Conservation (phyloP, 2,113 vertebrate genomes). For the Triplophysa siluroides region DNA sequence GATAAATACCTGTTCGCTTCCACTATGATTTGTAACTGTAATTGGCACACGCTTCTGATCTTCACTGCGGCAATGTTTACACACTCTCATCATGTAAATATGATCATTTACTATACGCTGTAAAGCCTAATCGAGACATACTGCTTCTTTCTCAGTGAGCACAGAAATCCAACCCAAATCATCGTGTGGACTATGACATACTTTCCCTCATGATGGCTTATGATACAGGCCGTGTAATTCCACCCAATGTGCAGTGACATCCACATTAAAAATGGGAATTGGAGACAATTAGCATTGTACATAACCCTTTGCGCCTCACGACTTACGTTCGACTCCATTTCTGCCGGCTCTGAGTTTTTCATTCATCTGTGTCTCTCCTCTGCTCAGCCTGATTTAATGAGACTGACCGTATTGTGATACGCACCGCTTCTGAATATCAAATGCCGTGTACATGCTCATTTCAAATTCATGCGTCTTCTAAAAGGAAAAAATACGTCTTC, state of each 20-base stretch:
- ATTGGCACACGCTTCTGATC: too few relatives aligned
- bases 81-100: too few relatives aligned
- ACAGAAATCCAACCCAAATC: too few relatives aligned
- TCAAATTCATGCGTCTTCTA: conserved; percentile 13
- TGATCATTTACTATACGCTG: too few relatives aligned
- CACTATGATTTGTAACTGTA: too few relatives aligned
- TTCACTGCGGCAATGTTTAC: too few relatives aligned
- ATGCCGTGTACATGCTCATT: conserved; percentile 1
- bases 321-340: neutral
- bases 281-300: neutral
- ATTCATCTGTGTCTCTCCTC: conserved; percentile 10
- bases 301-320: neutral
- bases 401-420: conserved; percentile 18
- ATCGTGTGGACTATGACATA: neutral
- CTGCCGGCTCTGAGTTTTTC: conserved; percentile 3
- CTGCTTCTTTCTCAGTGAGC: neutral
- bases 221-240: neutral
- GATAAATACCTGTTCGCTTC: too few relatives aligned
- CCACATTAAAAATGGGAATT: neutral
- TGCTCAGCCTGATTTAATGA: conserved; percentile 29
- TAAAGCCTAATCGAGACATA: neutral
- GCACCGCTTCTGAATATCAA: conserved; percentile 35
- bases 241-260: neutral
- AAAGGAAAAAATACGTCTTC: conserved; percentile 4
- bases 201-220: neutral